phyloP scores from a whole-genome alignment of 2,113 vertebrate species.

The Ptilorrhoa leucosticta region DNA sequence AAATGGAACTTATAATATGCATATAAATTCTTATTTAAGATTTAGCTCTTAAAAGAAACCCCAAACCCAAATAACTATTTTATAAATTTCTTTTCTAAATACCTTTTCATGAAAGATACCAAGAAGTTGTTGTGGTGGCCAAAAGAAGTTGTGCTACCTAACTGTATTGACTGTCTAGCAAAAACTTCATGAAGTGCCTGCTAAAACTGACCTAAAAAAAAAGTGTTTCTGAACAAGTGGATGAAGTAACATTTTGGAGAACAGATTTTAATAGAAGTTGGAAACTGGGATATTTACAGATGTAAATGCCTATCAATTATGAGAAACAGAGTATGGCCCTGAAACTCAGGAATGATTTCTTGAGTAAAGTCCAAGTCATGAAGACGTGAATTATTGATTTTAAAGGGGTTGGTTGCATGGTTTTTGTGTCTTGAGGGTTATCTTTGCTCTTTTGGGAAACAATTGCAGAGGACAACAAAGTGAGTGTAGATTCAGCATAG shows the following conservation, averaged over 20 bases:
- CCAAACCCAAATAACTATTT: not conserved
- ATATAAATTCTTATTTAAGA: not conserved
- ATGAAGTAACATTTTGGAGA: not conserved
- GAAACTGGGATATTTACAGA: not conserved
- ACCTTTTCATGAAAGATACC: not conserved
- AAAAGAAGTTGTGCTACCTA: not conserved
- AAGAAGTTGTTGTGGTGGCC: not conserved
- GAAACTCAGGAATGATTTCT: not conserved
- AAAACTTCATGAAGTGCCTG: not conserved
- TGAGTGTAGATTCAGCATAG: not conserved
- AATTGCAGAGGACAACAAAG: not conserved
- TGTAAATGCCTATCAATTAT: not conserved
- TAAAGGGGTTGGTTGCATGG: not conserved
- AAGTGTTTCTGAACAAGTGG: not conserved
- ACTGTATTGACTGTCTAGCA: not conserved
- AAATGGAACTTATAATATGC: not conserved
- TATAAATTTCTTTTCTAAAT: not conserved
- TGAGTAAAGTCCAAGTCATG: not conserved
- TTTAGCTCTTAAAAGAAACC: not conserved
- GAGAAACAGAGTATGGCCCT: not conserved
- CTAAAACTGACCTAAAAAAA: not conserved
- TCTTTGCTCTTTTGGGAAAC: not conserved
- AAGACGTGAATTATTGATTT: not conserved
- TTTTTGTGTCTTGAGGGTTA: not conserved
- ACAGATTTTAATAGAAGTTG: not conserved